These are phyloP conservation scores for Homarus gammarus DNA, from an alignment of 2,888 invertebrate species.

Conservation along the genomic window DNA sequence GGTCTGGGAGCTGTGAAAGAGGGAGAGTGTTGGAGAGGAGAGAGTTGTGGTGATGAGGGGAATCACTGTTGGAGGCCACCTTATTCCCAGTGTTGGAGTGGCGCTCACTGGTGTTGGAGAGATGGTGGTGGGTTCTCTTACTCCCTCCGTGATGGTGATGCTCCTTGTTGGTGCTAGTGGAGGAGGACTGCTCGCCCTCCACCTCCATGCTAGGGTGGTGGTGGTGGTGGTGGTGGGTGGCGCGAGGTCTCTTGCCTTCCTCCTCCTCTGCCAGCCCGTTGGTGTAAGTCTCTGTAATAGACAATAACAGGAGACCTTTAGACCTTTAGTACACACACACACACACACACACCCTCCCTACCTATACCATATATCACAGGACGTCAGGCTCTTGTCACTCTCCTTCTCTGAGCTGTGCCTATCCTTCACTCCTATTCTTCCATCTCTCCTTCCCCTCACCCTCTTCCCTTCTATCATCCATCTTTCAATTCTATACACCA, in stretches of 20 bases:
- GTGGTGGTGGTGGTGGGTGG: not conserved
- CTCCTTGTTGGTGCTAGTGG: not conserved
- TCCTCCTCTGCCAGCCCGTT: slow-evolving; percentile 39
- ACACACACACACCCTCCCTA: too few relatives aligned
- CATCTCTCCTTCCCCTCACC: too few relatives aligned
- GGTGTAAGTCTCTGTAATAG: slow-evolving; percentile 23
- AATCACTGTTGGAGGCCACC: not conserved
- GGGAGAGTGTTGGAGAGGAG: slow-evolving; percentile 38
- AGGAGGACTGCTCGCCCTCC: slow-evolving; percentile 7
- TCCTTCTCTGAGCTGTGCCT: too few relatives aligned
- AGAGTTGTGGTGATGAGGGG: not conserved
- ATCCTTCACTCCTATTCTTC: too few relatives aligned
- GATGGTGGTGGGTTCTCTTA: not conserved
- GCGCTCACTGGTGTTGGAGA: not conserved
- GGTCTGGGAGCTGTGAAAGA: slow-evolving; percentile 60
- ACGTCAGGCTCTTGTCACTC: too few relatives aligned
- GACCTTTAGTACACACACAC: too few relatives aligned
- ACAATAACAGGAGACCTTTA: too few relatives aligned
- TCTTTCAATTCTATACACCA: too few relatives aligned
- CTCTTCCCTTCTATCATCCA: too few relatives aligned
- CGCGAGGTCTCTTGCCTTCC: not conserved
- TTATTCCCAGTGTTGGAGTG: not conserved
- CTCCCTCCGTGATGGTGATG: not conserved
- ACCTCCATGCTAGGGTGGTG: not conserved
- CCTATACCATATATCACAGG: too few relatives aligned